Base-by-base conservation (phyloP, 2,888 invertebrate species). In the Pherbina coryleti region DNA sequence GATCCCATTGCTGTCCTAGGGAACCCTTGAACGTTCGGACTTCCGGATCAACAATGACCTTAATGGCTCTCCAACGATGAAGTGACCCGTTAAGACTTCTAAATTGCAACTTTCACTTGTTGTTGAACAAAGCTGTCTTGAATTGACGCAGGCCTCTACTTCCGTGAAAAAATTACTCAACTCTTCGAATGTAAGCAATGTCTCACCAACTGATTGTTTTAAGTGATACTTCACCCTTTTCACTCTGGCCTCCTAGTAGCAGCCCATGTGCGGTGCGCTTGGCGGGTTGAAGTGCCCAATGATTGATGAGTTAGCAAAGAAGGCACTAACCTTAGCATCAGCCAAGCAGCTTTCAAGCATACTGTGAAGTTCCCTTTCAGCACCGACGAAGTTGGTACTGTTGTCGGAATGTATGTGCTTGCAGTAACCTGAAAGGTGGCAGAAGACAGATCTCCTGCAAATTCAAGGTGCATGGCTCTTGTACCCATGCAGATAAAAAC, bases 1-100 rank as follows among this genome's bases (percentile, higher is more conserved):
- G 34, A n/a, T 75, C 66, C 71, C 75, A 75, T 11, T 66, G 70
- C 9, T 70, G 64, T 14, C 11, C 17, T 17, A 77, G 57, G 3
- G 64, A 44, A 22, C 62, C 73, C 31, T 37, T 60, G 25, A 67
- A 73, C 7, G 8, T 14, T 22, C 37, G 19, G 5, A 49, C 14
- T 8, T 74, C 64, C 14, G 74, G 76, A 17, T 74, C 74, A 79
- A 79, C 22, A 75, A 64, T 1, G 76, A 67, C 7, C 72, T 64
- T 14, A 81, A 17, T 1, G 79, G 75, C n/a, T 80, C 79, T 11
- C 77, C 79, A 28, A 80, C 76, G 22, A 81, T 66, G 57, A 79
- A 80, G 17, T 78, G 77, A 3, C 78, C 77, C 25, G 78, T 77
- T 51, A 81, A 51, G 4, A 78, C 51, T 49, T 74, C 71, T 19